A percentile compares a stretch with the other conserved stretches of the same genome.
Evolutionary conservation across 1,140 invertebrate species (phyloP).

Genomic region (Coenobita brevimanus): DNA sequence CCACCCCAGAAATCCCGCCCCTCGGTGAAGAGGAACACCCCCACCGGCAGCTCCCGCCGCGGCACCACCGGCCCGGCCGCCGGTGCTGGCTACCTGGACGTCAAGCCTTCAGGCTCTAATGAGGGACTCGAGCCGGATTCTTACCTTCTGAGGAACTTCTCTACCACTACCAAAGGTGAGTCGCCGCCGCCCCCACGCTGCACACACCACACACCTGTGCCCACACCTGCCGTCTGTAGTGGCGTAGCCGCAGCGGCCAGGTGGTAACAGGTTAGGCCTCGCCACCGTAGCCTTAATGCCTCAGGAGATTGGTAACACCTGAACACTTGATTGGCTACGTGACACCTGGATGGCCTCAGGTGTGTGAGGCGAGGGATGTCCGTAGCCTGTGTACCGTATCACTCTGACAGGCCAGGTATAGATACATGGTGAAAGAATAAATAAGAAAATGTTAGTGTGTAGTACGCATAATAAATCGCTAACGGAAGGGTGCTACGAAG

Average conservation of each 20-base stretch:
- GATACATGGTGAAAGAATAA: too few relatives aligned
- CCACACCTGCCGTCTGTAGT: background rate
- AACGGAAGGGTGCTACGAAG: too few relatives aligned
- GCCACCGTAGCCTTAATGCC: background rate
- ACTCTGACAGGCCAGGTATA: too few relatives aligned
- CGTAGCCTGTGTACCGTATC: too few relatives aligned
- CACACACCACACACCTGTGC: background rate
- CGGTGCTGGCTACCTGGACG: conserved; percentile 58
- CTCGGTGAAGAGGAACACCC: conserved; percentile 25
- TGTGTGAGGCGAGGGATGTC: too few relatives aligned
- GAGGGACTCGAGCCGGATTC: conserved; percentile 67
- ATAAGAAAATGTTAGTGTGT: too few relatives aligned
- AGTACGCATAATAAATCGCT: too few relatives aligned
- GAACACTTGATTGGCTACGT: too few relatives aligned
- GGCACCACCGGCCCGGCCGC: background rate
- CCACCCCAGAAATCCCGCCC: conserved; percentile 48
- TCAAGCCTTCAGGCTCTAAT: conserved; percentile 56
- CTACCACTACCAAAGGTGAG: conserved; percentile 69
- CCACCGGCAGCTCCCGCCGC: conserved; percentile 5
- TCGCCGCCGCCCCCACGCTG: background rate
- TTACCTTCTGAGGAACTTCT: conserved; percentile 68
- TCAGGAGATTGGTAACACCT: background rate
- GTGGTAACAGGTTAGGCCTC: too few relatives aligned
- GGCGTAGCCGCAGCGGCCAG: too few relatives aligned
- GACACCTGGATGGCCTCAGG: too few relatives aligned